phyloP scores from a whole-genome alignment of 2,113 vertebrate genomes.

The Microcebus jonahi region DNA sequence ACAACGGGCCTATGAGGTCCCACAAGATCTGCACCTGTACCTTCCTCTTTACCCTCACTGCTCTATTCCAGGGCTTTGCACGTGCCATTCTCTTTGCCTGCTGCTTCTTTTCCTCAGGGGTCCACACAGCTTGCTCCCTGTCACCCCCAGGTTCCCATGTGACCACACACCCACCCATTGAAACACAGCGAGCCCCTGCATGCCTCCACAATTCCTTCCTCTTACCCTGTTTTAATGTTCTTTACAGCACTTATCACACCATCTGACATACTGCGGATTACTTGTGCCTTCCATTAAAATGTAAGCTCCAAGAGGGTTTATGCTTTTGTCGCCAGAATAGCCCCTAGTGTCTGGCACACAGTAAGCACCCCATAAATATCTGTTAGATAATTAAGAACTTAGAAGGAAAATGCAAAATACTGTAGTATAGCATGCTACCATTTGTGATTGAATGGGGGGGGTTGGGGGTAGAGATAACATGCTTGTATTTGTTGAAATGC shows the following conservation, averaged over 20 bases:
- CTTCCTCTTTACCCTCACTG: too few relatives aligned
- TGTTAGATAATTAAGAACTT: not conserved
- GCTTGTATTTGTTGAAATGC: not conserved
- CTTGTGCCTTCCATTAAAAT: not conserved
- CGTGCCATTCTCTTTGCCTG: not conserved
- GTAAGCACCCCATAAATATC: not conserved
- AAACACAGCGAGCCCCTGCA: not conserved
- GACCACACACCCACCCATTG: not conserved
- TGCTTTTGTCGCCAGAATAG: not conserved
- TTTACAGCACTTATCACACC: not conserved
- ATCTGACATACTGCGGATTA: not conserved
- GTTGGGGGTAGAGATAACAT: not conserved
- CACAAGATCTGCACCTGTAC: fast-evolving
- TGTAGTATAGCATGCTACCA: not conserved
- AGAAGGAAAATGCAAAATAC: not conserved
- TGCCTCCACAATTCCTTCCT: not conserved
- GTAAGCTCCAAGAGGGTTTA: not conserved
- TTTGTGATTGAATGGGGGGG: not conserved
- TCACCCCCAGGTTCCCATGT: not conserved
- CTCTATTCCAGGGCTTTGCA: not conserved
- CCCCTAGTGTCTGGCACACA: not conserved
- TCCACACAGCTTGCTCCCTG: not conserved
- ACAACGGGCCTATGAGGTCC: not conserved
- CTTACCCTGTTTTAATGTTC: not conserved
- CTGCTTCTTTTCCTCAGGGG: not conserved